phyloP scores from a whole-genome alignment of 2,113 vertebrate species.

The Takifugu flavidus region DNA sequence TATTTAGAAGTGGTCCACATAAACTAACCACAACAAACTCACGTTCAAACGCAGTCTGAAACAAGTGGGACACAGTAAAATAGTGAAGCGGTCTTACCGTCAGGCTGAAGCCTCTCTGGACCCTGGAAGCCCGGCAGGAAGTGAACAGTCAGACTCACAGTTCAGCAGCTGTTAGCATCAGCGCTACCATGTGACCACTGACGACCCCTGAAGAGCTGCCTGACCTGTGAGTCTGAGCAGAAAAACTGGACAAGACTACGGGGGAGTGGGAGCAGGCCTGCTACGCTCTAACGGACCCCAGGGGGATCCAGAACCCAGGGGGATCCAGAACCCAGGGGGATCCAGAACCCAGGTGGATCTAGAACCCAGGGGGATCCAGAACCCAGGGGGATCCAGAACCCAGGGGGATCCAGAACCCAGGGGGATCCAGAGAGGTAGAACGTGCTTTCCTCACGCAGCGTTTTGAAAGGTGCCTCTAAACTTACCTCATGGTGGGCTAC shows the following conservation, averaged over 20 bases:
- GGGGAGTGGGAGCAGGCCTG: neutral
- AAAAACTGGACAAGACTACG: slow-evolving; percentile 3
- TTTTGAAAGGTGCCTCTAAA: slow-evolving; percentile 1
- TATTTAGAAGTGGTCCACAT: slow-evolving; percentile 22
- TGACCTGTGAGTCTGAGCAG: slow-evolving; percentile 35
- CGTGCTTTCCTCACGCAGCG: neutral
- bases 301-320: too few species aligned
- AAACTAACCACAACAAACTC: slow-evolving; percentile 16
- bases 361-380: too few species aligned
- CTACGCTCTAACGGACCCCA: too few species aligned
- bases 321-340: too few species aligned
- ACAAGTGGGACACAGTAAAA: slow-evolving; percentile 49
- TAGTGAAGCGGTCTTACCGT: slow-evolving; percentile 70
- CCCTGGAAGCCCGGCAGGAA: slow-evolving; percentile 31
- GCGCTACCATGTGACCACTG: neutral
- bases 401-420: too few species aligned
- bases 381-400: too few species aligned
- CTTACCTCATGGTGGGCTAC: slow-evolving; percentile 44
- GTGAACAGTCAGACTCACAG: slow-evolving; percentile 38
- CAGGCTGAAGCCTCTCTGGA: slow-evolving; percentile 34
- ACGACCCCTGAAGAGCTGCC: neutral
- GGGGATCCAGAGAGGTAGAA: too few species aligned
- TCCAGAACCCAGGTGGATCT: too few species aligned
- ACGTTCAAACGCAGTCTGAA: slow-evolving; percentile 2
- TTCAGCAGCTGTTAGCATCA: slow-evolving; percentile 2